Conservation (phyloP, 1,140 invertebrate genomes). For the Dinoponera quadriceps region DNA sequence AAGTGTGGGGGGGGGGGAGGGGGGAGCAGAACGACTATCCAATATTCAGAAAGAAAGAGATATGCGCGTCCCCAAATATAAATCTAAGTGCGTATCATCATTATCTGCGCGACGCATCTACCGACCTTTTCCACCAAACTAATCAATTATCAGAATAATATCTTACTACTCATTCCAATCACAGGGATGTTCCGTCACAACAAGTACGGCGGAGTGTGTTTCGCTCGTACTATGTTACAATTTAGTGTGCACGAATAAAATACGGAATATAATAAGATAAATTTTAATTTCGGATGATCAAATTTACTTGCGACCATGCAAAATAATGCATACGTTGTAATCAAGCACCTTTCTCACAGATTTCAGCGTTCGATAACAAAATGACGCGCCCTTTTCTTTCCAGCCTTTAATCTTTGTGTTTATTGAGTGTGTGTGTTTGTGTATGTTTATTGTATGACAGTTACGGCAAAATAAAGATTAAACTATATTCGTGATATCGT, state of each 20-base stretch:
- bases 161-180: slow-evolving; percentile 48
- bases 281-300: background rate
- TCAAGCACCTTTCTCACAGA: background rate
- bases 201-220: background rate
- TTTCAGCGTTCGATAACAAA: slow-evolving; percentile 6
- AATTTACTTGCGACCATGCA: too few species aligned
- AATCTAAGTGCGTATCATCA: slow-evolving; percentile 23
- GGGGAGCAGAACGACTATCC: background rate
- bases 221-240: background rate
- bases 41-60: slow-evolving; percentile 36
- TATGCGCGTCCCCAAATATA: slow-evolving; percentile 29
- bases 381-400: background rate
- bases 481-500: slow-evolving; percentile 5
- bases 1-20: too few species aligned
- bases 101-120: slow-evolving; percentile 17
- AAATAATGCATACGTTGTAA: background rate
- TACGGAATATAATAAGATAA: background rate
- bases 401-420: background rate
- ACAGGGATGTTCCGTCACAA: slow-evolving; percentile 41
- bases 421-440: background rate
- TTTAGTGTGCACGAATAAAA: background rate
- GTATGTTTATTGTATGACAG: too few species aligned
- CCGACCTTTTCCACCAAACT: slow-evolving; percentile 74
- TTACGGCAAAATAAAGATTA: background rate
- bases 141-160: slow-evolving; percentile 67